phyloP scores from a whole-genome alignment of 2,113 vertebrate species.

The Passer montanus region DNA sequence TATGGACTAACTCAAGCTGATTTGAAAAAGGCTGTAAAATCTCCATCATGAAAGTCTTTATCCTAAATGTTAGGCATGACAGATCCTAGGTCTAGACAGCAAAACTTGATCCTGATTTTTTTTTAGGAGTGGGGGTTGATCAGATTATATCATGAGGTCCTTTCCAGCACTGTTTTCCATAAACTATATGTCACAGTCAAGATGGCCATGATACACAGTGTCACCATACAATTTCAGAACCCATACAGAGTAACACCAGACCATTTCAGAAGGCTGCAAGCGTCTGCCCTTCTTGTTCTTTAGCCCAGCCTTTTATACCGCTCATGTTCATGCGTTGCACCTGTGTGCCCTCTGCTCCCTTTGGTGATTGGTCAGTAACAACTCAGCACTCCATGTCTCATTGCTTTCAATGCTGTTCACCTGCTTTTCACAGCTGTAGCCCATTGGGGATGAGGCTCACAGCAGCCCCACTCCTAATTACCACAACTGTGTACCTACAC shows the following conservation, averaged over 20 bases:
- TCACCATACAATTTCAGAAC: background rate
- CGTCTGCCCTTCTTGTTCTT: background rate
- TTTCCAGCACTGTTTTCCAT: background rate
- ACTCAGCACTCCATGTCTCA: background rate
- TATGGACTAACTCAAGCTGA: background rate
- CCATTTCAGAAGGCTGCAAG: background rate
- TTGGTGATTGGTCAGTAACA: background rate
- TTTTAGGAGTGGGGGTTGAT: rapidly evolving
- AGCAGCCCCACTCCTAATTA: background rate
- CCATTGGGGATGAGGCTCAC: background rate
- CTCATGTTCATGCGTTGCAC: background rate
- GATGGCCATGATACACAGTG: background rate
- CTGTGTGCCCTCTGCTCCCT: background rate
- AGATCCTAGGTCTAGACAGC: background rate
- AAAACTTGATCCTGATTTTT: background rate
- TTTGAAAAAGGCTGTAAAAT: background rate
- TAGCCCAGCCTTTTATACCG: background rate
- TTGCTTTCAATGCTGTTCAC: background rate
- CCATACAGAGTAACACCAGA: background rate
- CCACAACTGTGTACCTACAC: background rate
- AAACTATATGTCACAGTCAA: background rate
- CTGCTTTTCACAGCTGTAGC: background rate
- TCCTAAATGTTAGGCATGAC: background rate
- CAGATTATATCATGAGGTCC: background rate
- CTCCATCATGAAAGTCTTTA: background rate